phyloP scores from a whole-genome alignment of 2,888 invertebrate genomes.

The Maniola hyperantus region DNA sequence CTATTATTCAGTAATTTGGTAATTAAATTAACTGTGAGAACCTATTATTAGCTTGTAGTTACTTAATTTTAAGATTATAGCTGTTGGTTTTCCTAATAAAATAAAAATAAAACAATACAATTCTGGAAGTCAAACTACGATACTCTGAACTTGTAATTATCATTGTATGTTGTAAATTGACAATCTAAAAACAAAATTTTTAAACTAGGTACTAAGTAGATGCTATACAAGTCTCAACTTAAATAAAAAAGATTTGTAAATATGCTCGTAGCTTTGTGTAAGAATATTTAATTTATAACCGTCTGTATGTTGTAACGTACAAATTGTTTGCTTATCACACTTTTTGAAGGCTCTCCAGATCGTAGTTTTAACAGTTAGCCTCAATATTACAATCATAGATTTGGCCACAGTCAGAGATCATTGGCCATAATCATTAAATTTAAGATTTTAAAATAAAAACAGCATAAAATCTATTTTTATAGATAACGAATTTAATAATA shows the following conservation, averaged over 20 bases:
- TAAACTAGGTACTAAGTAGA: too few relatives aligned
- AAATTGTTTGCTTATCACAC: constrained; percentile 9
- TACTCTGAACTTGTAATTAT: too few relatives aligned
- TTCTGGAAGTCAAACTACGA: too few relatives aligned
- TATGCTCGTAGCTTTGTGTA: constrained; percentile 7
- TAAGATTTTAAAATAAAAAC: background rate
- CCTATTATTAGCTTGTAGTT: too few relatives aligned
- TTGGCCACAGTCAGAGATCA: background rate
- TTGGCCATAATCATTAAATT: background rate
- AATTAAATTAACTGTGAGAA: too few relatives aligned
- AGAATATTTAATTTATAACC: constrained; percentile 14
- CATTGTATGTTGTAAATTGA: too few relatives aligned
- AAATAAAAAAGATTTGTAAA: constrained; percentile 7
- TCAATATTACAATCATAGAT: background rate
- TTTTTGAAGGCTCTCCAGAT: constrained; percentile 21
- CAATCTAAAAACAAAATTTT: too few relatives aligned
- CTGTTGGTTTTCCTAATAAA: too few relatives aligned
- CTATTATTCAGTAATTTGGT: too few relatives aligned
- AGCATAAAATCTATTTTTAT: background rate
- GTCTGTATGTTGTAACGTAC: constrained; percentile 12
- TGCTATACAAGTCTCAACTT: background rate
- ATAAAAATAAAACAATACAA: too few relatives aligned
- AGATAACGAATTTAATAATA: background rate
- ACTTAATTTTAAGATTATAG: too few relatives aligned
- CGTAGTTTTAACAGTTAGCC: constrained; percentile 7